Base-by-base conservation (phyloP, 2,888 invertebrate species). In the Aphodius granarius region DNA sequence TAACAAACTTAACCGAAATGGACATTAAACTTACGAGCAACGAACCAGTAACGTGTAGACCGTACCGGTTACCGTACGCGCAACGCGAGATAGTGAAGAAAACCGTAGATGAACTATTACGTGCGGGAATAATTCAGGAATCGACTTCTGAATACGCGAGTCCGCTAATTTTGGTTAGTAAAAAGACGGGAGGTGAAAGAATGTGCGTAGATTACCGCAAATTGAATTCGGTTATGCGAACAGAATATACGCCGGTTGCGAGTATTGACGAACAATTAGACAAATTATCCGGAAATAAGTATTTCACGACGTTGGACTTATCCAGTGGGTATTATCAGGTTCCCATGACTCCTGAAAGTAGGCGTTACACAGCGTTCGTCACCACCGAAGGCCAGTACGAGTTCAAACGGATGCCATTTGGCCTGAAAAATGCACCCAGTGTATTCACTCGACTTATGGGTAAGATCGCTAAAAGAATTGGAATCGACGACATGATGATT, bases 271-370 rank as follows among this genome's bases (percentile, higher is more conserved):
- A 85, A 17, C 78, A 80, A 18, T 43, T 82, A 23, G 77, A 80
- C 20, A 66, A 68, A 6, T 22, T 84, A 13, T 62, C 78, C 0
- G 80, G 80, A 3, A 79, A 79, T 13, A 75, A 66, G n/a, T 79
- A 77, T 70, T 84, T 80, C 63, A 80, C 81, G 9, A 77, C 76
- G 0, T 65, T 84, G 1, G 83, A 84, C 72, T 81, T 4, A 81
- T 80, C 0, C 81, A 82, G 17, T 82, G 83, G 68, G 22, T 20
- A 9, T 74, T 82, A 5, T 83, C 78, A 71, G 81, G 84, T 77
- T 82, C 81, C 70, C 70, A 78, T 3, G 71, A 79, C 0, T 80
- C 83, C 81, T 80, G 82, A 5, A 85, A 84, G 72, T 83, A 83
- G n/a, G n/a, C n/a, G n/a, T n/a, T n/a, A n/a, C n/a, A n/a, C n/a